Evolutionary conservation across 2,888 invertebrate genomes (phyloP).

Genomic region (Zygogramma bicolorata): DNA sequence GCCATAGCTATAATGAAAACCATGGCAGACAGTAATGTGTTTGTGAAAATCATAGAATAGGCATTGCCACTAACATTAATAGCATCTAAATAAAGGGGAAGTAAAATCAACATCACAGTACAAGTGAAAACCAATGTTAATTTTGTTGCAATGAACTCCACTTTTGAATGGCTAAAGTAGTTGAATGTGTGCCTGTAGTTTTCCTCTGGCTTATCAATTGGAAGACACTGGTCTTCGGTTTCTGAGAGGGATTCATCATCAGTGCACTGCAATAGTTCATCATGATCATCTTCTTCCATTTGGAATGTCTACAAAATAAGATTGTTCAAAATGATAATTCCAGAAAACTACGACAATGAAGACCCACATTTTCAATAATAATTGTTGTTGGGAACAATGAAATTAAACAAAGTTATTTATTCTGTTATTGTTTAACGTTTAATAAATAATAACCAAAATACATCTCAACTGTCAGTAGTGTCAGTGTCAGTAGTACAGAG

Average conservation of each 20-base stretch:
- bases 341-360: too few species aligned
- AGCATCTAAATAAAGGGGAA: conserved; percentile 69
- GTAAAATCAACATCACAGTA: conserved; percentile 67
- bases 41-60: conserved; percentile 60
- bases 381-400: too few species aligned
- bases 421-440: too few species aligned
- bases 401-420: too few species aligned
- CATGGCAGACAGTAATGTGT: conserved; percentile 54
- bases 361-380: too few species aligned
- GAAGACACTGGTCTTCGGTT: conserved; percentile 60
- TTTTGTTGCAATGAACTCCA: conserved; percentile 67
- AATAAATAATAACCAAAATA: too few species aligned
- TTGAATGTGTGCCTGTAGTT: conserved; percentile 50
- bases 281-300: conserved; percentile 61
- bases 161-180: conserved; percentile 61
- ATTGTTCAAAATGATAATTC: too few species aligned
- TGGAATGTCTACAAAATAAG: conserved; percentile 2
- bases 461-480: too few species aligned
- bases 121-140: conserved; percentile 67
- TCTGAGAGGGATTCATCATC: conserved; percentile 64
- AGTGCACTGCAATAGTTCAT: conserved; percentile 61
- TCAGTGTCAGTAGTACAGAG: too few species aligned
- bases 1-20: conserved; percentile 55
- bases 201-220: conserved; percentile 57
- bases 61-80: conserved; percentile 60